phyloP scores from a whole-genome alignment of 1,140 invertebrate genomes.

The Aphidius ervi region DNA sequence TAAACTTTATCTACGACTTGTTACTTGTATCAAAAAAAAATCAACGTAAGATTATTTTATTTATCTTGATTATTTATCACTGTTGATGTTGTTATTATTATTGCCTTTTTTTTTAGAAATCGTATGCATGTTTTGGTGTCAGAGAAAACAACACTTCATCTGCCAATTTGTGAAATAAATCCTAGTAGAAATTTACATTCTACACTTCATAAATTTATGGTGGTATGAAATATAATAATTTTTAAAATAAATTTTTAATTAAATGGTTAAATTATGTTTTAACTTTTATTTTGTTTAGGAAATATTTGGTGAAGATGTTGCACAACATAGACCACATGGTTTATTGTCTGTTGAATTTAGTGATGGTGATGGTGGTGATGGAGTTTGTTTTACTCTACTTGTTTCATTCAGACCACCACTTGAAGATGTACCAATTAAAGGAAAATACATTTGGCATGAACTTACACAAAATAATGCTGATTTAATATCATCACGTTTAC shows the following conservation, averaged over 20 bases:
- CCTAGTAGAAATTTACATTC: constrained; percentile 81
- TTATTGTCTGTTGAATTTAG: constrained; percentile 63
- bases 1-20: constrained; percentile 71
- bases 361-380: constrained; percentile 63
- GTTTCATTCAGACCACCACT: constrained; percentile 81
- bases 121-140: constrained; percentile 77
- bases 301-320: constrained; percentile 81
- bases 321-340: constrained; percentile 80
- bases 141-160: constrained; percentile 75
- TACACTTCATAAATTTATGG: constrained; percentile 84
- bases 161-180: constrained; percentile 85
- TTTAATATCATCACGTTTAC: constrained; percentile 62
- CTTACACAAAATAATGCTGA: constrained; percentile 67
- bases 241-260: neutral
- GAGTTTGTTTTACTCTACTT: constrained; percentile 76
- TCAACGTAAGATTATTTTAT: constrained; percentile 57
- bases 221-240: constrained; percentile 51
- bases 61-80: neutral
- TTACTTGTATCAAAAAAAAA: constrained; percentile 77
- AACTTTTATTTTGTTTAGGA: constrained; percentile 54
- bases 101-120: constrained; percentile 56
- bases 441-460: constrained; percentile 87
- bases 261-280: neutral
- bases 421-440: constrained; percentile 79
- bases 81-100: constrained; percentile 19